A percentile compares a stretch with the other conserved stretches of the same genome.
phyloP scores from a whole-genome alignment of 2,888 invertebrate species.

The Drosophila greeni region DNA sequence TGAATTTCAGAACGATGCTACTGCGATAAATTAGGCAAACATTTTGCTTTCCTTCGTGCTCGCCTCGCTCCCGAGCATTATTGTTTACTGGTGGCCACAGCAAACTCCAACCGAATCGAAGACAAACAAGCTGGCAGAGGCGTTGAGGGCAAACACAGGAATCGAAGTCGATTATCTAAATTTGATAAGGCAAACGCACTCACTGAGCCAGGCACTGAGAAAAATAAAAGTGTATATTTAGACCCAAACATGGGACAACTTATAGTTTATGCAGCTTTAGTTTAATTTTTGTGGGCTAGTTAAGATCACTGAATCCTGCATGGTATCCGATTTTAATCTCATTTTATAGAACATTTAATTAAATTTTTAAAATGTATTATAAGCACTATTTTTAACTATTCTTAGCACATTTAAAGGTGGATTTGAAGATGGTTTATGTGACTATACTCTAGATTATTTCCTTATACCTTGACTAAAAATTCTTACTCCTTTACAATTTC shows the following conservation, averaged over 20 bases:
- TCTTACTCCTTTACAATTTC: background rate
- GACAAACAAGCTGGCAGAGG: conserved; percentile 50
- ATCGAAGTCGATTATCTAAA: conserved; percentile 64
- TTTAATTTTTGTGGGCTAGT: no score
- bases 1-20: conserved; percentile 71
- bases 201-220: conserved; percentile 3
- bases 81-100: conserved; percentile 22
- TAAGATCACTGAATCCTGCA: no score
- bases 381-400: no score
- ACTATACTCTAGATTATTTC: no score
- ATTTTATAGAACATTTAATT: no score
- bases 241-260: background rate
- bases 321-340: no score
- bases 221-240: background rate
- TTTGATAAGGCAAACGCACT: conserved; percentile 56
- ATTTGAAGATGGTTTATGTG: no score
- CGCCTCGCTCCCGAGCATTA: conserved; percentile 5
- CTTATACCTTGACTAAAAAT: no score
- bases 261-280: no score
- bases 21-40: conserved; percentile 74
- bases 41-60: conserved; percentile 45
- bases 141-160: conserved; percentile 56
- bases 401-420: no score
- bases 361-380: no score
- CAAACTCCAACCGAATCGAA: conserved; percentile 45